phyloP scores from a whole-genome alignment of 2,113 vertebrate species.

The Sapayoa aenigma region DNA sequence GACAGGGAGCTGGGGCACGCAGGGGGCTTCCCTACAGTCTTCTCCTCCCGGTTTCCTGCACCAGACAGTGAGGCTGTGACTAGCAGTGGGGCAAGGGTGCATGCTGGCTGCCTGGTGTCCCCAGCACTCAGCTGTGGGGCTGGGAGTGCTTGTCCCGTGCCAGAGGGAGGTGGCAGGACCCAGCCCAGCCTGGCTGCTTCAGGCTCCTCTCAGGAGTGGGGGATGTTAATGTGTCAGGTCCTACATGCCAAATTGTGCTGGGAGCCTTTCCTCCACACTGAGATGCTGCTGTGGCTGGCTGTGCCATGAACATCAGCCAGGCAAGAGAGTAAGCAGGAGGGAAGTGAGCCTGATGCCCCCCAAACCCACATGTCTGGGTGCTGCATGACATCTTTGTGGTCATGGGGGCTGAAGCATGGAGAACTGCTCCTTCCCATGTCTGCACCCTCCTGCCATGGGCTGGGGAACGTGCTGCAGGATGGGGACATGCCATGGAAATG shows the following conservation, averaged over 20 bases:
- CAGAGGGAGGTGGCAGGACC: neutral
- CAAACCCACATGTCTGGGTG: neutral
- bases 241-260: fast-evolving
- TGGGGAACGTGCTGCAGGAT: neutral
- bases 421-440: neutral
- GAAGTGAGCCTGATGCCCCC: fast-evolving
- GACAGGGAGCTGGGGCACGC: neutral
- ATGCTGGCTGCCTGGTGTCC: neutral
- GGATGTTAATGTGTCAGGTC: neutral
- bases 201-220: fast-evolving
- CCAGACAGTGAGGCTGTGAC: fast-evolving
- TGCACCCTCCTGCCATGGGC: neutral
- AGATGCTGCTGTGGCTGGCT: neutral
- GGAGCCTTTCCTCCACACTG: neutral
- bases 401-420: neutral
- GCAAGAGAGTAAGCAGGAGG: neutral
- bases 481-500: neutral
- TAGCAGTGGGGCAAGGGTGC: neutral
- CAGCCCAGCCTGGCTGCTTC: neutral
- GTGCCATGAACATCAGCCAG: neutral
- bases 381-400: neutral
- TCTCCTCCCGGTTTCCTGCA: fast-evolving
- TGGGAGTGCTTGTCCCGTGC: neutral
- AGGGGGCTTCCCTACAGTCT: neutral
- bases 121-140: neutral